A percentile compares a stretch with the other conserved stretches of the same genome.
phyloP scores from a whole-genome alignment of 1,140 invertebrate genomes.

The Drosophila grimshawi region DNA sequence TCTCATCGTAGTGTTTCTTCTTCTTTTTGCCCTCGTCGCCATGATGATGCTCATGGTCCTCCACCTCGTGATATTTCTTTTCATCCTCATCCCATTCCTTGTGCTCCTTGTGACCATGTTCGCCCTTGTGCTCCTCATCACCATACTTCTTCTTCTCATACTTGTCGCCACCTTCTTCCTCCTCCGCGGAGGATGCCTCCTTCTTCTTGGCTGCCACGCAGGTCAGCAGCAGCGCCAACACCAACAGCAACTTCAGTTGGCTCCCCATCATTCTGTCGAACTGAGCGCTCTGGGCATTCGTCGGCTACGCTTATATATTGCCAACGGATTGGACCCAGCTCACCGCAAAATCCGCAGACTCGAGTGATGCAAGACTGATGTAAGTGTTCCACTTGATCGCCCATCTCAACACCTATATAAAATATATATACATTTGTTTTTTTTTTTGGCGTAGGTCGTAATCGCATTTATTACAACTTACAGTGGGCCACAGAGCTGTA shows the following conservation, averaged over 20 bases:
- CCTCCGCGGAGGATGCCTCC: slow-evolving; percentile 70
- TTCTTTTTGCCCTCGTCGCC: slow-evolving; percentile 87
- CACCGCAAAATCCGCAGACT: slow-evolving; percentile 52
- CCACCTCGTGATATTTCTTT: slow-evolving; percentile 88
- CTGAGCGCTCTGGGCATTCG: slow-evolving; percentile 25
- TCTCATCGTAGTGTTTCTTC: slow-evolving; percentile 87
- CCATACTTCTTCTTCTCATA: slow-evolving; percentile 85
- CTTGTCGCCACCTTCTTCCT: slow-evolving; percentile 84
- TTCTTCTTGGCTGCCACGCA: slow-evolving; percentile 71
- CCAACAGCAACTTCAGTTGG: slow-evolving; percentile 66
- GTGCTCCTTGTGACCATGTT: slow-evolving; percentile 87
- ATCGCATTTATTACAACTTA: slow-evolving; percentile 25
- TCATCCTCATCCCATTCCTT: slow-evolving; percentile 84
- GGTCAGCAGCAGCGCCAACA: slow-evolving; percentile 69
- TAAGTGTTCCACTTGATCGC: slow-evolving; percentile 57
- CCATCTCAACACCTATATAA: slow-evolving; percentile 32
- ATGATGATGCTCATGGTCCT: slow-evolving; percentile 87
- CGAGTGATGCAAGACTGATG: slow-evolving; percentile 60
- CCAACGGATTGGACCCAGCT: not conserved
- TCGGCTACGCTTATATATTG: slow-evolving; percentile 57
- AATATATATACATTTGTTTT: not conserved
- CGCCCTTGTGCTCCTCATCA: slow-evolving; percentile 86
- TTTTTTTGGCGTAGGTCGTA: slow-evolving; percentile 6
- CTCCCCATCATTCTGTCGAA: slow-evolving; percentile 59
- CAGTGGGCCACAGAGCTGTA: slow-evolving; percentile 41